phyloP scores from a whole-genome alignment of 1,140 invertebrate genomes.

The Leguminivora glycinivorella region DNA sequence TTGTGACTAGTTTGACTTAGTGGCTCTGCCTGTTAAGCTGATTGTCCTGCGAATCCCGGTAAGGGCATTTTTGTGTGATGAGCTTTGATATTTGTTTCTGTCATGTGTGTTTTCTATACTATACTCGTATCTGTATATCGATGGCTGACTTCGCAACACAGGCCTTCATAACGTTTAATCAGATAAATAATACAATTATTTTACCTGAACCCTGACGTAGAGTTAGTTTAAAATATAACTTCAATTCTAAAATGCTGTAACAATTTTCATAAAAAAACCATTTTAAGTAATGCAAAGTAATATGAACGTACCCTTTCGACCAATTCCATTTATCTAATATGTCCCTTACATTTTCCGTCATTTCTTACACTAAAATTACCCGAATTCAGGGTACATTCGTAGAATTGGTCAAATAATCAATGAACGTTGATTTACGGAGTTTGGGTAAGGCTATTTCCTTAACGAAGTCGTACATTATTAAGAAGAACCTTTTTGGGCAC shows the following conservation, averaged over 20 bases:
- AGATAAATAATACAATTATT: too few species aligned
- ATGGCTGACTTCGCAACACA: too few species aligned
- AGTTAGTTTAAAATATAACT: too few species aligned
- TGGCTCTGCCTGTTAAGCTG: too few species aligned
- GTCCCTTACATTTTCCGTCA: background rate
- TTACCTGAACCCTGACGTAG: too few species aligned
- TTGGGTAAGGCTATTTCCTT: slow-evolving; percentile 10
- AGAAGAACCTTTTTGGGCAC: background rate
- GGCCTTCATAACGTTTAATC: too few species aligned
- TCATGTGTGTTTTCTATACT: too few species aligned
- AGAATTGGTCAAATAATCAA: background rate
- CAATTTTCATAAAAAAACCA: background rate
- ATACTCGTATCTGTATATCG: too few species aligned
- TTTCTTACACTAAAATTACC: background rate
- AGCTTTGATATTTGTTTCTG: too few species aligned
- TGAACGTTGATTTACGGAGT: background rate
- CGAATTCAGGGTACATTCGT: background rate
- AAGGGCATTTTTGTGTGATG: too few species aligned
- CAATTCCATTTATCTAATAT: background rate
- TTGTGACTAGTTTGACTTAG: background rate
- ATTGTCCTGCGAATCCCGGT: too few species aligned
- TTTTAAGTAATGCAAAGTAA: background rate
- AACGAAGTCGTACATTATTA: slow-evolving; percentile 11
- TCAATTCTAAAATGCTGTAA: too few species aligned
- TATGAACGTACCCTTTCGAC: background rate